A percentile compares a stretch with the other conserved stretches of the same genome.
Evolutionary conservation across 2,797 vertebrate genomes (phyloP).

Genomic region (Luscinia megarhynchos): DNA sequence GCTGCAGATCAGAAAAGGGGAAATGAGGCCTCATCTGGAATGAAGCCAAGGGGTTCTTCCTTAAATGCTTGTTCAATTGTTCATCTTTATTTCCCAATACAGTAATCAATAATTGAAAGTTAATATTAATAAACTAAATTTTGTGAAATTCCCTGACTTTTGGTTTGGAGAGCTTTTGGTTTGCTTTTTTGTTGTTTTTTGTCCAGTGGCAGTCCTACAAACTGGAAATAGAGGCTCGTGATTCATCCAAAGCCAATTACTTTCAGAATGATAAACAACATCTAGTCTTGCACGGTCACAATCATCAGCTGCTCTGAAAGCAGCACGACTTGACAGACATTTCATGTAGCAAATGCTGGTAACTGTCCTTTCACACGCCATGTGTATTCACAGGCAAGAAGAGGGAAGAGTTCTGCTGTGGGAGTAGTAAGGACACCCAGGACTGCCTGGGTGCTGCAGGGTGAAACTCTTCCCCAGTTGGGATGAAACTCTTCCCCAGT

Average conservation of each 20-base stretch:
- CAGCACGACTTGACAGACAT: background rate
- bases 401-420: background rate
- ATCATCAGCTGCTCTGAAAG: background rate
- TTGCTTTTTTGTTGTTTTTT: background rate
- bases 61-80: background rate
- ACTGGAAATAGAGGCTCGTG: background rate
- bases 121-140: background rate
- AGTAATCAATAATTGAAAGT: accelerated
- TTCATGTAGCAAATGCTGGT: background rate
- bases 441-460: background rate
- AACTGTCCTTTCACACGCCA: background rate
- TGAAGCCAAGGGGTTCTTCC: background rate
- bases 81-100: background rate
- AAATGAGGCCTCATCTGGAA: background rate
- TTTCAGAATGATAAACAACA: background rate
- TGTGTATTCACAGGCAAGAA: background rate
- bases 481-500: background rate
- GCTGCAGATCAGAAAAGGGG: background rate
- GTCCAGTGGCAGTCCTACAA: background rate
- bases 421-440: background rate
- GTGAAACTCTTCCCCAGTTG: background rate
- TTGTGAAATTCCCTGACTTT: background rate
- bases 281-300: background rate
- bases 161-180: background rate
- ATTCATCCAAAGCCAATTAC: background rate